Evolutionary conservation across 2,888 invertebrate genomes (phyloP), one percentile per base, ranked within the genome.

Genomic region (Willowsia nigromaculata): DNA sequence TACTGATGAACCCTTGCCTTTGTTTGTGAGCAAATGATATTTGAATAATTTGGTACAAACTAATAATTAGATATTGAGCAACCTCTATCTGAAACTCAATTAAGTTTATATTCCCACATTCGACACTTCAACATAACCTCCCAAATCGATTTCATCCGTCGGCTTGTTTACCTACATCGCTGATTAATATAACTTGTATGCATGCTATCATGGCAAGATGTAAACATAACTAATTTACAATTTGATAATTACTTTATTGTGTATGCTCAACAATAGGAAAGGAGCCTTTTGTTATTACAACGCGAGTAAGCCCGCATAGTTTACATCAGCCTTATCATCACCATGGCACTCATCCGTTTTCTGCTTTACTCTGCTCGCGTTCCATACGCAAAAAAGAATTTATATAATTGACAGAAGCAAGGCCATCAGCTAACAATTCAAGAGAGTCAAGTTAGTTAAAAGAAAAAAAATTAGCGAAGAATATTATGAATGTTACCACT

Each of bases 361-460:
- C 15, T 11, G 7, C 18, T 59, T 27, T 27, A 30, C 37, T n/a
- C 1, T 40, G 40, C 68, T 3, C 1, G n/a, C n/a, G 33, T 37
- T 43, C 27, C 43, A 71, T 68, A 18, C 11, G 25, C 30, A 50
- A 30, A 76, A n/a, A 25, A 22, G 68, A 71, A 81, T 15, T 15
- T n/a, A 33, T n/a, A 62, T 81, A 81, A 87, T 87, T 87, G 87
- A 87, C 87, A 87, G 87, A 87, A 30, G 33, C 88, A 88, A 88
- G 88, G 88, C 33, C 88, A 76, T 71, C 82, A 59, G 22, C 71
- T 43, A 9, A 18, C 37, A 15, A 37, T 65, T 65, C 37, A 37
- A 18, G 37, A 37, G 65, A 65, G 3, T 4, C 33, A 65, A 65
- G 33, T 87, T 53, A 68, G 9, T 22, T 15, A 43, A n/a, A n/a